Base-by-base conservation (phyloP, 2,113 vertebrate species). In the Paradisaea rubra region DNA sequence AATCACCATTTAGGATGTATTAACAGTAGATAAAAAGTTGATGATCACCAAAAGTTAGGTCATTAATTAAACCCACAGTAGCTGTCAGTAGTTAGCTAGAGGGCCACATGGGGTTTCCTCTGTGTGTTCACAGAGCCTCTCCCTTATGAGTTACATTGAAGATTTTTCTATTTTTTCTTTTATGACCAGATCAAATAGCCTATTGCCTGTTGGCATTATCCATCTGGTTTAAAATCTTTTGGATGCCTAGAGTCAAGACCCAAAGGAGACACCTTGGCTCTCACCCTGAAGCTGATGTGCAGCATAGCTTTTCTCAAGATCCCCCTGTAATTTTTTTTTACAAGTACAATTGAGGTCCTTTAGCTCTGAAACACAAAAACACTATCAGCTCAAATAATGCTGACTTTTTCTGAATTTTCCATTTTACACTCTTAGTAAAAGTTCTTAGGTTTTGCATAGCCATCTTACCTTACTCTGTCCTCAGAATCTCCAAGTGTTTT, bases 391-490 rank as follows among this genome's bases (percentile, higher is more conserved):
- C 76, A 72, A 81, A 65, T 25, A 42, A 20, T 2, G 8, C 1
- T 53, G n/a, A 60, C 33, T 41, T 78, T 27, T n/a, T 10, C 47
- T 71, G 19, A 49, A 64, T 61, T 89, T 72, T 72, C 24, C 24
- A 41, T 53, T 81, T 52, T 9, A 54, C 15, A 72, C 28, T 72
- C 31, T 45, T 30, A 28, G 49, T 17, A 79, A 45, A 90, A 66
- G 12, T 27, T 57, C n/a, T 86, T 52, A 44, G 37, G 14, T 82
- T 35, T 85, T 77, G 37, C 57, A 11, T 17, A 70, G 39, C 35
- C 61, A 7, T 80, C 97, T 93, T 98, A 99, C 99, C 98, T 98
- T 70, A 98, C 97, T 97, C 98, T 94, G 22, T 97, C 97, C 89
- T 97, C 97, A 17, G 98, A 97, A 95, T 98, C 97, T 13, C 98